Evolutionary conservation across 2,888 invertebrate genomes (phyloP).

Genomic region (Bedellia somnulentella): DNA sequence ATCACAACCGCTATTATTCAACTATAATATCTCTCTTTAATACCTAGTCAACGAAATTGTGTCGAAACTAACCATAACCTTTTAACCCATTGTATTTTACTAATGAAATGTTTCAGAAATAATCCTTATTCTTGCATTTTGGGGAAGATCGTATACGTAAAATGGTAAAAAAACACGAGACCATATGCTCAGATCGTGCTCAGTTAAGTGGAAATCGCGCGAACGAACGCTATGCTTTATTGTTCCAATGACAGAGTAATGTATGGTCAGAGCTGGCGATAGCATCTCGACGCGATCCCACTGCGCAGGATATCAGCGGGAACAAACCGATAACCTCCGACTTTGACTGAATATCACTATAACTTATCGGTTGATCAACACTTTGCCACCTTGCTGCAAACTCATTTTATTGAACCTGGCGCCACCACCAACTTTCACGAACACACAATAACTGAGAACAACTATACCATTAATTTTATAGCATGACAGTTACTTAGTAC

Average conservation of each 20-base stretch:
- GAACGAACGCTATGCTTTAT: slow-evolving; percentile 43
- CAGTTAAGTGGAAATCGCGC: slow-evolving; percentile 22
- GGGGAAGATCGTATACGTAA: no score
- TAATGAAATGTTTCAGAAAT: no score
- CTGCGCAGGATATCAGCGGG: slow-evolving; percentile 28
- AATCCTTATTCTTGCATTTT: no score
- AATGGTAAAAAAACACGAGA: no score
- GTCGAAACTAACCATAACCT: no score
- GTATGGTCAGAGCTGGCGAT: slow-evolving; percentile 32
- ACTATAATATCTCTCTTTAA: no score
- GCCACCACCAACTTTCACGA: slow-evolving; percentile 55
- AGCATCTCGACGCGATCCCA: slow-evolving; percentile 24
- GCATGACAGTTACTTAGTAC: no score
- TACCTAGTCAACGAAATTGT: no score
- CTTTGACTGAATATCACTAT: slow-evolving; percentile 26
- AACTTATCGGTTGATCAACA: slow-evolving; percentile 22
- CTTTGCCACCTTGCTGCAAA: slow-evolving; percentile 14
- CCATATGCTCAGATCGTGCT: no score
- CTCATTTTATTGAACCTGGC: slow-evolving; percentile 50
- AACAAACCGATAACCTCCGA: slow-evolving; percentile 26
- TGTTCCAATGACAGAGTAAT: slow-evolving; percentile 44
- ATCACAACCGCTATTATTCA: no score
- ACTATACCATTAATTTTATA: no score
- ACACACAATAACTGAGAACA: slow-evolving; percentile 51
- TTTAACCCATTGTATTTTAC: no score